Conservation (phyloP, 2,113 vertebrate genomes). For the Alethe castanea region DNA sequence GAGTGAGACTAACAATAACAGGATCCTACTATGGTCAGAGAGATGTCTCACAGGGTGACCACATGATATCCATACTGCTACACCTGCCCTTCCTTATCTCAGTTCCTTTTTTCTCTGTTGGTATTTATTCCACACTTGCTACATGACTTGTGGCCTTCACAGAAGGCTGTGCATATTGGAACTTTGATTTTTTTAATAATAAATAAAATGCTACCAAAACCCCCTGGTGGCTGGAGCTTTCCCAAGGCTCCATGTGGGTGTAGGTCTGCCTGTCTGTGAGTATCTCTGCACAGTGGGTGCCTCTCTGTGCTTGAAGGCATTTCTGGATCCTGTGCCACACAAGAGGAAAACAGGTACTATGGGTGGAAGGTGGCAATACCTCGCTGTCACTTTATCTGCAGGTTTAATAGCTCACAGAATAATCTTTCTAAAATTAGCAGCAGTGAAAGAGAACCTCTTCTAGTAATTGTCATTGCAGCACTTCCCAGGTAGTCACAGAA, state of each 20-base stretch:
- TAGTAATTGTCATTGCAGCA: neutral
- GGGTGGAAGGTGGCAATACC: neutral
- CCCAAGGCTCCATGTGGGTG: accelerated
- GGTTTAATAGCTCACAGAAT: neutral
- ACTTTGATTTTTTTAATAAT: neutral
- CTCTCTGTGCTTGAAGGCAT: neutral
- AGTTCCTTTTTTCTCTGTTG: neutral
- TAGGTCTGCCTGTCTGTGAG: neutral
- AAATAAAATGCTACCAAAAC: neutral
- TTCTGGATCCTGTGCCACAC: neutral
- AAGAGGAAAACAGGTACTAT: neutral
- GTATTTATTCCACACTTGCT: neutral
- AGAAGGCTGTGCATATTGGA: neutral
- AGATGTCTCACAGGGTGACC: neutral
- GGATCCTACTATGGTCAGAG: neutral
- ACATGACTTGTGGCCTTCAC: neutral
- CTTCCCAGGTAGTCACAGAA: neutral
- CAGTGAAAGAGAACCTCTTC: neutral
- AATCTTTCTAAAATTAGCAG: neutral
- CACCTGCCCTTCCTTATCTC: neutral
- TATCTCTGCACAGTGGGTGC: neutral
- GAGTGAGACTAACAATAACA: slow-evolving; percentile 14
- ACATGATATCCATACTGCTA: neutral
- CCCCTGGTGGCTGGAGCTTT: neutral
- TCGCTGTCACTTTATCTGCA: neutral